phyloP scores from a whole-genome alignment of 2,888 invertebrate species.

The Leptopterna dolabrata region DNA sequence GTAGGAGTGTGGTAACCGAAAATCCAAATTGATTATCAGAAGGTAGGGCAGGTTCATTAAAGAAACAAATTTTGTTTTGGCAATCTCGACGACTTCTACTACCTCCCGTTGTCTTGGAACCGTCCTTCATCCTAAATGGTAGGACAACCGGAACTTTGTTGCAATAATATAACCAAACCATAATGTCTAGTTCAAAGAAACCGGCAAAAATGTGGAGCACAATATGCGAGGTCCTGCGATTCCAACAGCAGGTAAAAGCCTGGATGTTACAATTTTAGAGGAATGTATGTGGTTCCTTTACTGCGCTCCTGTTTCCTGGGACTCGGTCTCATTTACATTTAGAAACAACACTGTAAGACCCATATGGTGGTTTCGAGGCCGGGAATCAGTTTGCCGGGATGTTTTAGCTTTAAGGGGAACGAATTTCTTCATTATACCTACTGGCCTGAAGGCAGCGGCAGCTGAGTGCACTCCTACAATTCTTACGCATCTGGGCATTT shows the following conservation, averaged over 20 bases:
- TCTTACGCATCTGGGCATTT: too few species aligned
- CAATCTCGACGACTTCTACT: too few species aligned
- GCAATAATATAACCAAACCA: not conserved
- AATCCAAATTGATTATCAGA: too few species aligned
- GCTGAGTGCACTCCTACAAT: too few species aligned
- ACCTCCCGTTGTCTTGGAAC: too few species aligned
- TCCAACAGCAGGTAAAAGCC: not conserved
- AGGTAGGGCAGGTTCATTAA: too few species aligned
- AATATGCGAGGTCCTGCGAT: not conserved
- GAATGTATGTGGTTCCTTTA: conserved; percentile 37
- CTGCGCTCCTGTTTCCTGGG: not conserved
- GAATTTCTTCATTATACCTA: not conserved
- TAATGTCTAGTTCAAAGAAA: not conserved
- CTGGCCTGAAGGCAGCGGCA: not conserved
- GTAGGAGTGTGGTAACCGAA: too few species aligned
- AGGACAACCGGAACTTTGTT: not conserved
- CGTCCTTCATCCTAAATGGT: too few species aligned
- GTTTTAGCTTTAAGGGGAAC: not conserved
- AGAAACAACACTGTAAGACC: conserved; percentile 15
- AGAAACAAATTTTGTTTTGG: too few species aligned
- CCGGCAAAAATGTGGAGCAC: not conserved
- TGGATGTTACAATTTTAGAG: conserved; percentile 2
- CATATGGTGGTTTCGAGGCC: not conserved
- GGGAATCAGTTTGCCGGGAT: not conserved
- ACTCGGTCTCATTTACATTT: conserved; percentile 27